These are phyloP conservation scores for Gorsachius magnificus DNA, from an alignment of 2,797 vertebrate genomes.

Conservation along the genomic window DNA sequence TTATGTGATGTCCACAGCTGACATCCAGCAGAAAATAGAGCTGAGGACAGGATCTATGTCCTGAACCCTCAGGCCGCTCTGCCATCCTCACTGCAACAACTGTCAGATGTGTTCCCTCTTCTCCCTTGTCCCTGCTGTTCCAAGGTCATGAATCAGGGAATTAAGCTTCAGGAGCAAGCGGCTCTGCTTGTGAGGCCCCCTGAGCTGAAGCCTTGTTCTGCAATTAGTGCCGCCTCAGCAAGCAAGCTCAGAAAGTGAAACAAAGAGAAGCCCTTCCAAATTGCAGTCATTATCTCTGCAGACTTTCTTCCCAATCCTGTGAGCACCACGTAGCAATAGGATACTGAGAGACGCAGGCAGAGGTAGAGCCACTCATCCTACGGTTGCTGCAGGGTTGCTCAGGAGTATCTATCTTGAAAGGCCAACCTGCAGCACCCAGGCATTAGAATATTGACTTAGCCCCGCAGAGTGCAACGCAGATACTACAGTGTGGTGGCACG, in stretches of 20 bases:
- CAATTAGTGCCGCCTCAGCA: conserved; percentile 56
- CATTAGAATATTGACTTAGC: background rate
- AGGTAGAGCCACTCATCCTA: background rate
- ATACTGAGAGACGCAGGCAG: background rate
- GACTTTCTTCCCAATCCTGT: background rate
- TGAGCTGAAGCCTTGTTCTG: conserved; percentile 50
- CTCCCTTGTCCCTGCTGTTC: conserved; percentile 12
- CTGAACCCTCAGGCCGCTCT: conserved; percentile 15
- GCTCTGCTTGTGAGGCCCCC: conserved; percentile 40
- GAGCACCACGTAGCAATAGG: background rate
- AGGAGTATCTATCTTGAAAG: background rate
- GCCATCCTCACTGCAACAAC: conserved; percentile 16
- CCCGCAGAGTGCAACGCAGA: background rate
- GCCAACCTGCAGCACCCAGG: background rate
- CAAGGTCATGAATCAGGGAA: conserved; percentile 60
- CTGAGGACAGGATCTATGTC: background rate
- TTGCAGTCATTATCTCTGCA: conserved; percentile 56
- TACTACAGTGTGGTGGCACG: background rate
- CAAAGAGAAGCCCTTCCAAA: conserved; percentile 52
- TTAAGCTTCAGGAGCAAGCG: conserved; percentile 43
- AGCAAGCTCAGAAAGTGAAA: conserved; percentile 42
- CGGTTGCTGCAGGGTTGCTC: background rate
- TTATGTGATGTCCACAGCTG: background rate
- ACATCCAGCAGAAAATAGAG: background rate
- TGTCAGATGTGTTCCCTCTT: background rate